Evolutionary conservation across 2,797 vertebrate species (phyloP).

Genomic region (Dendrocincla tyrannina): DNA sequence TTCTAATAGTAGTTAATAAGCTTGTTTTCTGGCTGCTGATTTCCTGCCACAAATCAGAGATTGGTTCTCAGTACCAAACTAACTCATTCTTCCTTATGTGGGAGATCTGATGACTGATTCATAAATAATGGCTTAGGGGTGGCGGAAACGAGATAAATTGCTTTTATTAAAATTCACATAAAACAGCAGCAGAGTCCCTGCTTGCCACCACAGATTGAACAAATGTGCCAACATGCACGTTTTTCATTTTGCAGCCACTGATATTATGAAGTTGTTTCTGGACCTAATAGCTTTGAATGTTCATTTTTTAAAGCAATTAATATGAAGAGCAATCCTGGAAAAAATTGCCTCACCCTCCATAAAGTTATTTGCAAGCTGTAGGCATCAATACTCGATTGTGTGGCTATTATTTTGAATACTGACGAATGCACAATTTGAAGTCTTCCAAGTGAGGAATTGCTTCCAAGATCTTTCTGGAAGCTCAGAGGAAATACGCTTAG

Average conservation of each 20-base stretch:
- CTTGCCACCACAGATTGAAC: neutral
- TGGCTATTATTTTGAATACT: neutral
- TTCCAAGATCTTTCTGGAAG: slow-evolving; percentile 32
- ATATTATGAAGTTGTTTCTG: slow-evolving; percentile 41
- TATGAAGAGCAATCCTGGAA: slow-evolving; percentile 7
- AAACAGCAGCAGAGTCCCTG: slow-evolving; percentile 25
- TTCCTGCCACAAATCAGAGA: slow-evolving; percentile 3
- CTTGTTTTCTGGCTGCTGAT: slow-evolving; percentile 26
- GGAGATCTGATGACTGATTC: slow-evolving; percentile 1
- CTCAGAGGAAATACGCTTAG: neutral
- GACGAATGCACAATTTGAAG: neutral
- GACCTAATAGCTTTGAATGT: neutral
- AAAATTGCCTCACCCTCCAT: slow-evolving; percentile 3
- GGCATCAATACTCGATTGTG: neutral
- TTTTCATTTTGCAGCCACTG: slow-evolving; percentile 49
- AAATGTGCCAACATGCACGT: slow-evolving; percentile 3
- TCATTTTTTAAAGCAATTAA: slow-evolving; percentile 40
- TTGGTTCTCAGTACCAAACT: neutral
- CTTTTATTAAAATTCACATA: slow-evolving; percentile 50
- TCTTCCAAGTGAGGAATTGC: neutral
- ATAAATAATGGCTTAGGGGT: slow-evolving; percentile 3
- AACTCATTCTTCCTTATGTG: neutral
- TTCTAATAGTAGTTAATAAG: neutral
- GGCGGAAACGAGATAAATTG: neutral
- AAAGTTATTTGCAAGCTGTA: slow-evolving; percentile 46